Percentiles rank a stretch among this genome's conserved stretches.
Conservation (phyloP, 2,113 vertebrate genomes). For the Chiloscyllium plagiosum region DNA sequence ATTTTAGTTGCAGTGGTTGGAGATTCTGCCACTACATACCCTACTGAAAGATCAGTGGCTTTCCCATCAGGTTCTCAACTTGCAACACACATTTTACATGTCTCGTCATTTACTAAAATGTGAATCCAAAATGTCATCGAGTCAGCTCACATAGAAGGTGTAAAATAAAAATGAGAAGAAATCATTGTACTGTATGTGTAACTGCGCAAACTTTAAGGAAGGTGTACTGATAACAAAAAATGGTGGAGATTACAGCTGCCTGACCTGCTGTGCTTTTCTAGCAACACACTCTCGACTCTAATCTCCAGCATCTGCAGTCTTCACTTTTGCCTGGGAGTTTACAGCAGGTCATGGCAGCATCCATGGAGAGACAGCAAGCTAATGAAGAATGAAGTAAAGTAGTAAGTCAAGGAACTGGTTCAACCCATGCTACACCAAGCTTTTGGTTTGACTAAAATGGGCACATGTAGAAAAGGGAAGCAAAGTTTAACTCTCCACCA, state of each 20-base stretch:
- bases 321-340: too few species aligned
- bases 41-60: neutral
- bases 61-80: neutral
- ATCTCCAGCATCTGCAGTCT: too few species aligned
- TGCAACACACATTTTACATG: neutral
- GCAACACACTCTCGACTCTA: too few species aligned
- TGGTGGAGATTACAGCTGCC: too few species aligned
- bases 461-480: neutral
- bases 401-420: neutral
- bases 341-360: too few species aligned
- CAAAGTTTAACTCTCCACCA: neutral
- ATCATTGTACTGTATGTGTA: neutral
- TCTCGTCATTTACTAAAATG: neutral
- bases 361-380: too few species aligned
- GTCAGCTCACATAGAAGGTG: neutral
- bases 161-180: neutral
- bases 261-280: too few species aligned
- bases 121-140: neutral
- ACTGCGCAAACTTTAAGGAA: neutral
- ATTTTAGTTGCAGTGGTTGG: neutral
- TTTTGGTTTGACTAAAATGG: neutral
- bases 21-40: neutral
- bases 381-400: too few species aligned
- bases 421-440: neutral
- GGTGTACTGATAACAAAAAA: too few species aligned